Evolutionary conservation across 53 echinoderm and acorn worm genomes (phyloP).

Genomic region (Antedon mediterranea): DNA sequence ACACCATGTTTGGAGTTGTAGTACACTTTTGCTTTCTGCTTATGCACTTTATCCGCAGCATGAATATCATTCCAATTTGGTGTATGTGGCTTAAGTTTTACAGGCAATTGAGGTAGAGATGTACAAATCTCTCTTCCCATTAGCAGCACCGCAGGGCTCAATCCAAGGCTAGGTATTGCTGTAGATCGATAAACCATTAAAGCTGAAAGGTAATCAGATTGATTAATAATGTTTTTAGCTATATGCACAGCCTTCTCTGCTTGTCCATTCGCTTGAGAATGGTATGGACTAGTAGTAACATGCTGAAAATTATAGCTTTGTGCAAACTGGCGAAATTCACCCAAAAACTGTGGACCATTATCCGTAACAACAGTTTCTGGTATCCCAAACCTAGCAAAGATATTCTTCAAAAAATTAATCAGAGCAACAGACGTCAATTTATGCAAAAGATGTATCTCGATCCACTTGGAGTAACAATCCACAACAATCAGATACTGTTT

Average conservation of each 20-base stretch:
- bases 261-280: slow-evolving; percentile 16
- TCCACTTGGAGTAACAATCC: slow-evolving; percentile 19
- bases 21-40: neutral
- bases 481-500: slow-evolving; percentile 13
- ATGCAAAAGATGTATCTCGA: slow-evolving; percentile 2
- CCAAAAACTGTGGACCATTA: slow-evolving; percentile 9
- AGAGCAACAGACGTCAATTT: neutral
- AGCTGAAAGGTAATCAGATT: slow-evolving; percentile 7
- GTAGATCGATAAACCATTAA: slow-evolving; percentile 14
- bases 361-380: slow-evolving; percentile 5
- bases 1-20: slow-evolving; percentile 15
- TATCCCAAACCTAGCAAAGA: slow-evolving; percentile 7
- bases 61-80: too few relatives aligned
- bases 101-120: neutral
- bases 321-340: neutral
- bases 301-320: slow-evolving; percentile 4
- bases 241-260: slow-evolving; percentile 16
- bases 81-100: neutral
- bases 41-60: neutral
- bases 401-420: slow-evolving; percentile 5
- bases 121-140: too few relatives aligned
- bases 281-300: slow-evolving; percentile 11
- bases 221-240: slow-evolving; percentile 7
- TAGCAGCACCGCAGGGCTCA: neutral
- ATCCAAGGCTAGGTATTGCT: neutral